These are phyloP conservation scores for Luidia sarsii DNA, from an alignment of 53 echinoderm and acorn worm species.

Conservation along the genomic window DNA sequence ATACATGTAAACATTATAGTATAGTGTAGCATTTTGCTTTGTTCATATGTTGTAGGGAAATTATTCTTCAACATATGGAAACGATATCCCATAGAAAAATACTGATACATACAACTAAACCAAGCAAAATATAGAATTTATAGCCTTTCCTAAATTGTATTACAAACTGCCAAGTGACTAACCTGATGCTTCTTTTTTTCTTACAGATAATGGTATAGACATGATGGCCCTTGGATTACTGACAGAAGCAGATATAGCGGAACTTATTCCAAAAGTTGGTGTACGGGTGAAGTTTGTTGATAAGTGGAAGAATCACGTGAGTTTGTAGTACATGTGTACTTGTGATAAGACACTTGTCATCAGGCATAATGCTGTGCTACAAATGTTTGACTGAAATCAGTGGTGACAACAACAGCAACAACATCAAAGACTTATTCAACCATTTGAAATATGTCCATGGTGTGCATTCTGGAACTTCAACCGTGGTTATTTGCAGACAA, in stretches of 20 bases:
- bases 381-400: constrained; percentile 45
- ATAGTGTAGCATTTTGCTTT: constrained; percentile 9
- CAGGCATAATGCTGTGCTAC: too few relatives aligned
- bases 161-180: not conserved
- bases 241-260: constrained; percentile 25
- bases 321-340: too few relatives aligned
- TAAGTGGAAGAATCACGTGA: constrained; percentile 47
- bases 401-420: too few relatives aligned
- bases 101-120: not conserved
- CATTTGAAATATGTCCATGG: constrained; percentile 45
- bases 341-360: too few relatives aligned
- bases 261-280: constrained; percentile 42
- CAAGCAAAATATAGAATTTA: constrained; percentile 9
- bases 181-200: constrained; percentile 12
- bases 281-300: constrained; percentile 45
- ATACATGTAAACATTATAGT: constrained; percentile 2
- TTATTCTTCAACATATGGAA: constrained; percentile 18
- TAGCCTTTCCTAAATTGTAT: not conserved
- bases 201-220: constrained; percentile 50
- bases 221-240: constrained; percentile 26
- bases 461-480: constrained; percentile 52
- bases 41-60: not conserved
- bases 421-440: constrained; percentile 35
- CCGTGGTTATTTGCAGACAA: constrained; percentile 49
- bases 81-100: constrained; percentile 9